A percentile compares a stretch with the other conserved stretches of the same genome.
These are phyloP conservation scores for Scleropages formosus DNA, from an alignment of 2,797 vertebrate genomes.

Conservation along the genomic window DNA sequence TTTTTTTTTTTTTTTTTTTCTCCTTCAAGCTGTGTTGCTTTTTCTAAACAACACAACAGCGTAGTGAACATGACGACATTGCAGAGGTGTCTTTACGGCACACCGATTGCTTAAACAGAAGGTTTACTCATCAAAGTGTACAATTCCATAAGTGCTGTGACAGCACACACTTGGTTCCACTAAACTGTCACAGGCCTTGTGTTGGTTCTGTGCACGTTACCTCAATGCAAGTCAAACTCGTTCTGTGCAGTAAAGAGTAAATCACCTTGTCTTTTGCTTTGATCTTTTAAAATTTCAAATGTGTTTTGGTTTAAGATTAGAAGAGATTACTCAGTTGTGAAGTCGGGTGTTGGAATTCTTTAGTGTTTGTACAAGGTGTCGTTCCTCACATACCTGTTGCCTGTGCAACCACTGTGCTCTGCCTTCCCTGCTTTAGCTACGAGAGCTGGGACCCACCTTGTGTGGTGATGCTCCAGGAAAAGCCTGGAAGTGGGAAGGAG, in stretches of 20 bases:
- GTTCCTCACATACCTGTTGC: constrained; percentile 72
- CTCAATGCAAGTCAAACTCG: too few species aligned
- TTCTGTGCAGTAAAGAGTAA: too few species aligned
- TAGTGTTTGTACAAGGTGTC: constrained; percentile 66
- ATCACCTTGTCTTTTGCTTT: background rate
- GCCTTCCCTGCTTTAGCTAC: background rate
- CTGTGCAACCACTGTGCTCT: constrained; percentile 54
- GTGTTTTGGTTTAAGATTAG: background rate
- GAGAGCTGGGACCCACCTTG: background rate
- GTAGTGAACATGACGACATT: background rate
- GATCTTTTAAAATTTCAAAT: background rate
- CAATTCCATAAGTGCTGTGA: background rate
- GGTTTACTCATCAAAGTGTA: background rate
- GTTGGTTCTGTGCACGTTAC: too few species aligned
- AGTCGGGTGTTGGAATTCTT: constrained; percentile 47
- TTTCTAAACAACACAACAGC: background rate
- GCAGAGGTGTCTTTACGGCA: background rate
- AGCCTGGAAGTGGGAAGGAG: background rate
- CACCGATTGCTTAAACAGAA: background rate
- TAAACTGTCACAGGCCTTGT: too few species aligned
- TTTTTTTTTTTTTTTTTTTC: background rate
- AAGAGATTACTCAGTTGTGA: too few species aligned
- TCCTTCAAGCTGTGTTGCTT: background rate
- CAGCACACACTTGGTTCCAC: background rate
- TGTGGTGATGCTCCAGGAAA: background rate